Base-by-base conservation (phyloP, 1,140 invertebrate genomes). In the Nymphalis io region DNA sequence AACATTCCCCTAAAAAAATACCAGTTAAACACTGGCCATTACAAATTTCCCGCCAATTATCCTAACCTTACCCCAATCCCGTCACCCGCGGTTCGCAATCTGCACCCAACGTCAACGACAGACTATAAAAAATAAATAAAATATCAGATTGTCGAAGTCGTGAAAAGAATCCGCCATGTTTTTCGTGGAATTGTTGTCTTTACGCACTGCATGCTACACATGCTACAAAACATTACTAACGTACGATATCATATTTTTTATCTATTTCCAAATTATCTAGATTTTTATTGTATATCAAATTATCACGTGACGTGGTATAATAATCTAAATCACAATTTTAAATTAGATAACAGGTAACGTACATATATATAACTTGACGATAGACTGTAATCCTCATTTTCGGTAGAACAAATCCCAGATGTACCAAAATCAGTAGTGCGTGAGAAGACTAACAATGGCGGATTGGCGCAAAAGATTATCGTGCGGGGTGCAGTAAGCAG, bases 121-220 rank as follows among this genome's bases (percentile, higher is more conserved):
- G 82, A 81, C 78, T 69, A 82, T 87, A 88, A 88, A 89, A 86
- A 81, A 83, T 82, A 82, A 88, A 90, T 88, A 88, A 88, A 85
- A 88, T 85, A 88, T 85, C 85, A 85, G 80, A 87, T 89, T 87
- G 86, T 83, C 81, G 80, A 77, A 72, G 63, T 74, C 72, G 57
- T 78, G 78, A 76, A 80, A 80, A 77, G 77, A 82, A 78, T 83
- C 74, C 75, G 63, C 74, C 62, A 67, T 69, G 66, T 76, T 77
- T 80, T 79, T 68, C 64, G 44, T 60, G 64, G 69, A 62, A 27
- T 57, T 44, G 20, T 8, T 55, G 42, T 60, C 16, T 68, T 40
- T 40, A 23, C 72, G 72, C 75, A 77, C 69, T 70, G 66, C 42
- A 39, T 51, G 58, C 15, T n/a, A 21, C 10, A 8, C 18, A 18